Percentiles rank a stretch among this genome's conserved stretches.
phyloP scores from a whole-genome alignment of 2,113 vertebrate genomes.

The Acrocephalus arundinaceus region DNA sequence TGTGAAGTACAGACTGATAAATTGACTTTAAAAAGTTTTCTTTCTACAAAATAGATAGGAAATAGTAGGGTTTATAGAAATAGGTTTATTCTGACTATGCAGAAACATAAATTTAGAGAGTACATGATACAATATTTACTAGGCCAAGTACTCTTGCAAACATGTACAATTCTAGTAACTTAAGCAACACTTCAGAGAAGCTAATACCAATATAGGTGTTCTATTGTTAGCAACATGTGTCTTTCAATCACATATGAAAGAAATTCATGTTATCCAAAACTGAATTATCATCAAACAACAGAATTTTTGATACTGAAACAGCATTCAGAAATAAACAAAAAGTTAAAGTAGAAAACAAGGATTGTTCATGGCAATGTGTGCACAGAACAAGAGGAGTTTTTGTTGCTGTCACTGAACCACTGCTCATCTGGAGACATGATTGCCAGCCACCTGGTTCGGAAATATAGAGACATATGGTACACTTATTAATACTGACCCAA shows the following conservation, averaged over 20 bases:
- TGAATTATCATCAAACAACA: background rate
- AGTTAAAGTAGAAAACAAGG: background rate
- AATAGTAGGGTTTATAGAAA: background rate
- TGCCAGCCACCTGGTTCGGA: conserved; percentile 30
- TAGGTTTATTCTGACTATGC: background rate
- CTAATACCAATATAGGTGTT: background rate
- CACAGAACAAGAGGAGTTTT: background rate
- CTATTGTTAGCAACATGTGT: background rate
- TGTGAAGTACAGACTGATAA: background rate
- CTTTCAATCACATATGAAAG: background rate
- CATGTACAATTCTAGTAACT: background rate
- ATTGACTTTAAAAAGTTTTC: background rate
- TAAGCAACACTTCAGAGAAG: background rate
- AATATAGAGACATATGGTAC: background rate
- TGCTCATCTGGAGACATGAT: background rate
- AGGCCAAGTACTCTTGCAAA: background rate
- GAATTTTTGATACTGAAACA: background rate
- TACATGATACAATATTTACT: background rate
- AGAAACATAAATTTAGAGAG: background rate
- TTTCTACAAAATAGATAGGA: background rate
- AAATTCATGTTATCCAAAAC: background rate
- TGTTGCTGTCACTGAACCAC: background rate
- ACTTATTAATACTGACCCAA: background rate
- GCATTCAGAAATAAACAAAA: background rate
- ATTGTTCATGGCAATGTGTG: background rate